phyloP scores from a whole-genome alignment of 2,888 invertebrate genomes.

The Drosophila paranaensis region DNA sequence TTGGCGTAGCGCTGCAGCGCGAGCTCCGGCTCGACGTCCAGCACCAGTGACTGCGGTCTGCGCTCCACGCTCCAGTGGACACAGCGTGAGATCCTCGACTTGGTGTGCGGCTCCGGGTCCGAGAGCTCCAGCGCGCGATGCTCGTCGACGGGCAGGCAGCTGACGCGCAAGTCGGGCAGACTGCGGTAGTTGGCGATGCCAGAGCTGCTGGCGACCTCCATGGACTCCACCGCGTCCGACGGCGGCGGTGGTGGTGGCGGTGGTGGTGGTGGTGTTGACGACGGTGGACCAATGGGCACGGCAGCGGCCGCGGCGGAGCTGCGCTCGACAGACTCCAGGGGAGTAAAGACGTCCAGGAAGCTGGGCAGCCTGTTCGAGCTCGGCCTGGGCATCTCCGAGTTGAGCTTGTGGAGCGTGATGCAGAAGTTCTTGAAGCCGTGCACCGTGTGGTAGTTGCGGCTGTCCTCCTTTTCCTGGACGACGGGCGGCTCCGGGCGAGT shows the following conservation, averaged over 20 bases:
- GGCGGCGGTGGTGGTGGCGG: not conserved
- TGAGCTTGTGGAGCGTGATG: conserved; percentile 52
- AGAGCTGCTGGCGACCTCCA: not conserved
- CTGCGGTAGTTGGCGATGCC: conserved; percentile 30
- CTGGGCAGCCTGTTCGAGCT: conserved; percentile 22
- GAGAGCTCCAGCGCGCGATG: not conserved
- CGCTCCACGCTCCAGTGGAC: conserved; percentile 49
- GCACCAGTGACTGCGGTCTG: not conserved
- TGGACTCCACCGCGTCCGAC: not conserved
- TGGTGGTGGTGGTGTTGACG: not conserved
- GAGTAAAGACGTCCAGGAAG: conserved; percentile 51
- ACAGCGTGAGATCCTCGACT: conserved; percentile 9
- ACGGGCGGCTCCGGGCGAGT: not conserved
- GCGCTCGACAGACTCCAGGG: not conserved
- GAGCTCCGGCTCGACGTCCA: not conserved
- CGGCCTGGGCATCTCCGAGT: not conserved
- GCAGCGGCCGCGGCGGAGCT: not conserved
- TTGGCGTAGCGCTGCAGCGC: conserved; percentile 8
- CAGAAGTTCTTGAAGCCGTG: conserved; percentile 70
- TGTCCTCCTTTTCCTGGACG: not conserved
- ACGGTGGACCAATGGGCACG: not conserved
- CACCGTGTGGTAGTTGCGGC: conserved; percentile 58
- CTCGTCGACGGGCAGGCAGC: not conserved
- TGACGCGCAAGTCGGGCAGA: conserved; percentile 36
- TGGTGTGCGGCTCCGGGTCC: not conserved